Conservation (phyloP, 92 coral and sea anemone species). For the Zoanthus sociatus region DNA sequence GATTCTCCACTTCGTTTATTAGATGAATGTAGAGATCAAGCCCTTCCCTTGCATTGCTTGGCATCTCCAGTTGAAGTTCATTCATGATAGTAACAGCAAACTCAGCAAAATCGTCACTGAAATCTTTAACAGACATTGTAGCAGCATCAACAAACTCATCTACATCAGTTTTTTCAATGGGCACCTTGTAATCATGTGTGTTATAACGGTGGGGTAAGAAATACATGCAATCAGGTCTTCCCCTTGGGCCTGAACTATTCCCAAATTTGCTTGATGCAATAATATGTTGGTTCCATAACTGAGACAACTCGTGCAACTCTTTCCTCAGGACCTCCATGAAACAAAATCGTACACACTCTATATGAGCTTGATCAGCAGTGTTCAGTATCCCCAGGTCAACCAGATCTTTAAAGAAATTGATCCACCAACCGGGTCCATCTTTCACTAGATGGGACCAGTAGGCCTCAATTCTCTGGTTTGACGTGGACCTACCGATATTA, state of each 20-base stretch:
- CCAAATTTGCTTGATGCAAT: slow-evolving; percentile 60
- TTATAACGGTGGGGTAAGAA: slow-evolving; percentile 61
- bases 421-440: slow-evolving; percentile 68
- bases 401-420: slow-evolving; percentile 64
- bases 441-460: slow-evolving; percentile 54
- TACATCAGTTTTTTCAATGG: slow-evolving; percentile 25
- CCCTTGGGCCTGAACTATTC: slow-evolving; percentile 58
- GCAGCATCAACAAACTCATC: slow-evolving; percentile 44
- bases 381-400: slow-evolving; percentile 42
- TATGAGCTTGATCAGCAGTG: slow-evolving; percentile 34
- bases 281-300: slow-evolving; percentile 58
- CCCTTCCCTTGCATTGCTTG: slow-evolving; percentile 44
- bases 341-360: slow-evolving; percentile 58
- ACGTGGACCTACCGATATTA: slow-evolving; percentile 51
- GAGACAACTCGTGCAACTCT: slow-evolving; percentile 56
- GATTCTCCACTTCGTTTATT: slow-evolving; percentile 16
- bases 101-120: slow-evolving; percentile 50
- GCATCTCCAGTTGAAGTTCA: slow-evolving; percentile 52
- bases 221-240: slow-evolving; percentile 65
- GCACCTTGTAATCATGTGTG: slow-evolving; percentile 50
- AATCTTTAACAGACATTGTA: slow-evolving; percentile 45
- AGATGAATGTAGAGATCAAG: slow-evolving; percentile 33
- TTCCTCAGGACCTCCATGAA: slow-evolving; percentile 53
- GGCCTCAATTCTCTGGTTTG: slow-evolving; percentile 51
- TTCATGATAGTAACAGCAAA: slow-evolving; percentile 44